Evolutionary conservation across 2,113 vertebrate genomes (phyloP), one percentile per base, ranked within the genome.

Genomic region (Microcebus tavaratra): DNA sequence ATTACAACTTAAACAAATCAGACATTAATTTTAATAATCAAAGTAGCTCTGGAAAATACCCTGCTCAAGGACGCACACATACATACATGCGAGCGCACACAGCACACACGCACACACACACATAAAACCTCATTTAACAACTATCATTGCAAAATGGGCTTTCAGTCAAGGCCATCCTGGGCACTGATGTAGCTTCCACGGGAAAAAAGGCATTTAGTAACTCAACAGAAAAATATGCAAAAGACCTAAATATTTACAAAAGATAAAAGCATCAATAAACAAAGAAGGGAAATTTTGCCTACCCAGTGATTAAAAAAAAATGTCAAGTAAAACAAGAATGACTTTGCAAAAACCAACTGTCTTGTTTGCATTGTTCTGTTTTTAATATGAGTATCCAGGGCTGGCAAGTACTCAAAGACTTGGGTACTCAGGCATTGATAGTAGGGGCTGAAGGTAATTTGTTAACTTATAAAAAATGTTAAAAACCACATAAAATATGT

Each of bases 311-410:
- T 75, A 76, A 92, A 88, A 31, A 76, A 31, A 88, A 61, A 75
- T 18, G 31, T 91, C 83, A 94, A 92, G 39, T 59, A 78, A 95
- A 95, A 94, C 67, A 94, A 94, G 55, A 81, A 83, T 29, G 55
- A 90, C 45, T 94, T 92, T 79, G 45, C 81, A 73, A n/a, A 78
- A 36, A 90, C 10, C 72, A 91, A 85, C 5, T 15, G 3, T 21
- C 61, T 92, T 88, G 34, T 89, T 85, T 94, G 59, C 15, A 91
- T 55, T 90, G 78, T 39, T 81, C 42, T 80, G 29, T 86, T 86
- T 92, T 93, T 65, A 79, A 59, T 29, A 5, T n/a, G 23, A 9
- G 25, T 48, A 31, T 91, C 11, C 53, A 45, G 34, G 39, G 6
- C 59, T 78, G 65, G 61, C 75, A 90, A 81, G 80, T 78, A 61